Conservation (phyloP, 1,140 invertebrate genomes). For the Ctenoplectra terminalis region DNA sequence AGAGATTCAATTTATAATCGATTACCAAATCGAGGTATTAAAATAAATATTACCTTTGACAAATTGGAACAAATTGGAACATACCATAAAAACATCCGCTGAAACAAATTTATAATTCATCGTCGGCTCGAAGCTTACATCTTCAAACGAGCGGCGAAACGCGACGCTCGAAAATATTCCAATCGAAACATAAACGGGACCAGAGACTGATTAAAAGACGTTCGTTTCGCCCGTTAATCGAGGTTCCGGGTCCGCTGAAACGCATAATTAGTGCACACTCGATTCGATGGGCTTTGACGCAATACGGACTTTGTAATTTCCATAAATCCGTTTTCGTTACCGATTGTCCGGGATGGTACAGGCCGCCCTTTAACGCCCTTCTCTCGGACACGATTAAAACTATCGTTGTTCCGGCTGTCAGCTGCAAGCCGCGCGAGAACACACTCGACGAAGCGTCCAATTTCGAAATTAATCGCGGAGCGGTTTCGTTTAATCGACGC, state of each 20-base stretch:
- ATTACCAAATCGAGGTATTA: too few species aligned
- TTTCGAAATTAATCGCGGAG: slow-evolving; percentile 15
- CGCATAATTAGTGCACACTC: neutral
- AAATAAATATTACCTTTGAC: too few species aligned
- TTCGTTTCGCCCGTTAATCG: neutral
- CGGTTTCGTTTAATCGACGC: slow-evolving; percentile 11
- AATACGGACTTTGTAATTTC: slow-evolving; percentile 24
- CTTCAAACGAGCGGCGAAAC: neutral
- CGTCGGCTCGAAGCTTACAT: neutral
- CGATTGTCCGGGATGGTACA: neutral
- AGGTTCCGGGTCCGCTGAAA: neutral
- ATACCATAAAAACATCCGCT: too few species aligned
- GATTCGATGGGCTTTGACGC: neutral
- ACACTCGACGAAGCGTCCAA: neutral
- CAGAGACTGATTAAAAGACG: neutral
- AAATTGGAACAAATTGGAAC: too few species aligned
- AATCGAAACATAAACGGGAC: neutral
- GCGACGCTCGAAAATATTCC: neutral
- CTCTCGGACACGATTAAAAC: slow-evolving; percentile 10
- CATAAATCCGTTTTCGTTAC: slow-evolving; percentile 32
- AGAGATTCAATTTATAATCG: too few species aligned
- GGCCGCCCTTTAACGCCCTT: neutral
- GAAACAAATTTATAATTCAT: neutral
- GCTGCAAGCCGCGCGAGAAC: slow-evolving; percentile 7
- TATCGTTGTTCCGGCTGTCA: slow-evolving; percentile 5